Percentiles rank a stretch among this genome's conserved stretches.
Conservation (phyloP, 2,888 invertebrate genomes). For the Ophraella communa region DNA sequence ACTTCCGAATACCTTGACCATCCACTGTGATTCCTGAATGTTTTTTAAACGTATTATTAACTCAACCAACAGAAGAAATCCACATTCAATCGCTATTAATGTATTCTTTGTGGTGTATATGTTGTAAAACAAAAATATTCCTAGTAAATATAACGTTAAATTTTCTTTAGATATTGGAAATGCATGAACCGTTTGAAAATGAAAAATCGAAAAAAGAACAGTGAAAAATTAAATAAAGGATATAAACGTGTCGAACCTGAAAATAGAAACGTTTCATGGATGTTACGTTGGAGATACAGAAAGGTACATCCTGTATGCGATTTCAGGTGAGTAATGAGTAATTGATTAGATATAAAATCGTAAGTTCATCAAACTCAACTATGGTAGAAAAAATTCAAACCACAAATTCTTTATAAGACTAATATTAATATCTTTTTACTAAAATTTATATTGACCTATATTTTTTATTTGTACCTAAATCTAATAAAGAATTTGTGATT, state of each 20-base stretch:
- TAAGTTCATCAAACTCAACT: too few relatives aligned
- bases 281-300: slow-evolving; percentile 35
- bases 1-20: background rate
- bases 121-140: too few relatives aligned
- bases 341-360: too few relatives aligned
- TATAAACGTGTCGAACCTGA: slow-evolving; percentile 1
- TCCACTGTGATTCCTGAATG: background rate
- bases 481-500: too few relatives aligned
- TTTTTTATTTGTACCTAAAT: too few relatives aligned
- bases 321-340: slow-evolving; percentile 36
- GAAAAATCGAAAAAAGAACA: slow-evolving; percentile 36
- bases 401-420: too few relatives aligned
- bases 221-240: background rate
- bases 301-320: slow-evolving; percentile 33
- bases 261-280: slow-evolving; percentile 18
- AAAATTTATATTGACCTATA: too few relatives aligned
- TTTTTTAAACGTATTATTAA: background rate
- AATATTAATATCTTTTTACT: too few relatives aligned
- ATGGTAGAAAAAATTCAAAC: too few relatives aligned
- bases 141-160: too few relatives aligned
- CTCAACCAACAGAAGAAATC: background rate
- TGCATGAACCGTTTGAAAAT: slow-evolving; percentile 36
- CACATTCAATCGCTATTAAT: background rate
- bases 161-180: slow-evolving; percentile 35
- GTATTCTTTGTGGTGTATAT: too few relatives aligned